Base-by-base conservation (phyloP, 2,888 invertebrate species). In the Ochlodes sylvanus region DNA sequence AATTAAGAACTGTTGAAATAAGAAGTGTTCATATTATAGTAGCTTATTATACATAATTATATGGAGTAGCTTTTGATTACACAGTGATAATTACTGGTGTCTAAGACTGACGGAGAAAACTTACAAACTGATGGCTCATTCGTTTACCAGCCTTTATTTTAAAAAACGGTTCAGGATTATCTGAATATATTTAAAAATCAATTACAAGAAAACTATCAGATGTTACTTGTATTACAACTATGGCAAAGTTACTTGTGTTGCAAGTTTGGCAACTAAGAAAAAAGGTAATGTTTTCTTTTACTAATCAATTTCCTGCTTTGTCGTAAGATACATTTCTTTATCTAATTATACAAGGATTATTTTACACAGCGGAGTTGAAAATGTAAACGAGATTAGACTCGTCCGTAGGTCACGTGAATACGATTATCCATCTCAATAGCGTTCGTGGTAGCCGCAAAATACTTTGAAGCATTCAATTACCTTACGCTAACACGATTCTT, bases 401-500 rank as follows among this genome's bases (percentile, higher is more conserved):
- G 32, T 63, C 55, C 44, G 17, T 42, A 21, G 38, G 58, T 47
- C 54, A 66, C 54, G 54, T 66, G 52, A 55, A 61, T 60, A 60
- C 63, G 70, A 72, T 71, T 65, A 73, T 70, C 71, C 65, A 68
- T 67, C 71, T 66, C 68, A 72, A 71, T 75, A 71, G 68, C 63
- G 68, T 72, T 71, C 62, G 69, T 68, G 68, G 72, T 71, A 70
- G 74, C 70, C 71, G 60, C 73, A 76, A 75, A 77, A 76, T 75
- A 70, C 72, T 75, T 75, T 76, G 76, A 77, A 73, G 72, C 73
- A 73, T 78, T 77, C 83, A 85, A 83, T 83, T 84, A 83, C 81
- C 68, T 72, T 75, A 71, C 77, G 75, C 78, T 84, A 83, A 83
- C 83, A 74, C 83, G 81, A 79, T 76, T 73, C 77, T 76, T 80